A percentile compares a stretch with the other conserved stretches of the same genome.
Evolutionary conservation across 2,113 vertebrate genomes (phyloP).

Genomic region (Spilogale gracilis): DNA sequence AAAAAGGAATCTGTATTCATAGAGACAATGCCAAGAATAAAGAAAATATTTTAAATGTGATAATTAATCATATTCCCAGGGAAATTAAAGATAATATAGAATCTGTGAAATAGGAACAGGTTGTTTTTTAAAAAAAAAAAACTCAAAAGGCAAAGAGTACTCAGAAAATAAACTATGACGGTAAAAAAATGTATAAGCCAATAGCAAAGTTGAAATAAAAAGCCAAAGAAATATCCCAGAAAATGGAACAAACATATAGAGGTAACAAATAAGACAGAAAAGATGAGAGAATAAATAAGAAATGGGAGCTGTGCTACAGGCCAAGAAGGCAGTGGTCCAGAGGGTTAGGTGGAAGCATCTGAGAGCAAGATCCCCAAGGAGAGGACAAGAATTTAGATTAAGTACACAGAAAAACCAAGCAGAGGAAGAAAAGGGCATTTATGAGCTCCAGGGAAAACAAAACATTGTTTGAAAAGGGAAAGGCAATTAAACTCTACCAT

Average conservation of each 20-base stretch:
- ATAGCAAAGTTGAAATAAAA: neutral
- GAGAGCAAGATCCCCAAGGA: neutral
- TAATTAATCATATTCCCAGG: neutral
- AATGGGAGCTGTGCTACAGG: neutral
- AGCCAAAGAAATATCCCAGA: neutral
- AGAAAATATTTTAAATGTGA: neutral
- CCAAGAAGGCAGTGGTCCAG: neutral
- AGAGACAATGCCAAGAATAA: neutral
- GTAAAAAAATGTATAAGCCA: neutral
- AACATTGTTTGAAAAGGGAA: neutral
- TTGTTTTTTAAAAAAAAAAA: neutral
- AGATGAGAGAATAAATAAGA: neutral
- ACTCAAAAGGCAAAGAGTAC: neutral
- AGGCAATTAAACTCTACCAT: neutral
- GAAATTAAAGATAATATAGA: neutral
- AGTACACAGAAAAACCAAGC: neutral
- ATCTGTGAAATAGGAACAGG: neutral
- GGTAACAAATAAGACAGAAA: neutral
- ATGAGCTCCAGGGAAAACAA: neutral
- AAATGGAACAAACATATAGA: neutral
- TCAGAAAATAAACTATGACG: slow-evolving; percentile 11
- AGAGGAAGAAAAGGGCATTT: neutral
- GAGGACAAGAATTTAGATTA: neutral
- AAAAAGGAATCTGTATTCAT: neutral
- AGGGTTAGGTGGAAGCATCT: neutral